These are phyloP conservation scores for Rhinolophus sinicus DNA, from an alignment of 2,113 vertebrate species.

Conservation along the genomic window DNA sequence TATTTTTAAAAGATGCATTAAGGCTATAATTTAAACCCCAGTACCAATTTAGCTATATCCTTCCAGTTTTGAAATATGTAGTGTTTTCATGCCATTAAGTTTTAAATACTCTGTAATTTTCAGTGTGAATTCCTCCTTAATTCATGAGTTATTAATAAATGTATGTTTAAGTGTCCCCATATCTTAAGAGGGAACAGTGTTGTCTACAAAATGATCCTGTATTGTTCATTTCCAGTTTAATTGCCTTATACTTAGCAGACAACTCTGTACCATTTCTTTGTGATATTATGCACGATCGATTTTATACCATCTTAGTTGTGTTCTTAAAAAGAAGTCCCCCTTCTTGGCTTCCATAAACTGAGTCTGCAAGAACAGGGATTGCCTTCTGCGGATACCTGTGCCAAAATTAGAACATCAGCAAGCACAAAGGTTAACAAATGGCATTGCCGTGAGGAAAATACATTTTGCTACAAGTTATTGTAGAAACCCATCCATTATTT, in stretches of 20 bases:
- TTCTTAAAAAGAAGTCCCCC: not conserved
- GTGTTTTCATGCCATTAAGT: not conserved
- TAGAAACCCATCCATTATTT: rapidly evolving
- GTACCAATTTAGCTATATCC: not conserved
- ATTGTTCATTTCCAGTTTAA: not conserved
- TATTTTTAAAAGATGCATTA: slow-evolving; percentile 32
- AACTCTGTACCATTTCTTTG: not conserved
- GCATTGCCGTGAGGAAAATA: not conserved
- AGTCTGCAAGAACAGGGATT: not conserved
- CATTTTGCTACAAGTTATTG: rapidly evolving
- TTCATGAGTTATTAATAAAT: slow-evolving; percentile 23
- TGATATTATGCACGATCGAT: not conserved
- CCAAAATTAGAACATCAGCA: rapidly evolving
- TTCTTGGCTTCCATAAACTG: not conserved
- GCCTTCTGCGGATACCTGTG: not conserved
- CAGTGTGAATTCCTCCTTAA: not conserved
- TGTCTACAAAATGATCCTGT: not conserved
- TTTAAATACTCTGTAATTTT: slow-evolving; percentile 35
- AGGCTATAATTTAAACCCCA: slow-evolving; percentile 48
- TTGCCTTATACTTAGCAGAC: not conserved
- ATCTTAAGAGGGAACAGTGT: not conserved
- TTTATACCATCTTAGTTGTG: not conserved
- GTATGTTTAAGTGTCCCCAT: not conserved
- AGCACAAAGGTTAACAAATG: rapidly evolving
- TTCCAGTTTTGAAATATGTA: not conserved